phyloP scores from a whole-genome alignment of 2,113 vertebrate species.

The Galeopterus variegatus region DNA sequence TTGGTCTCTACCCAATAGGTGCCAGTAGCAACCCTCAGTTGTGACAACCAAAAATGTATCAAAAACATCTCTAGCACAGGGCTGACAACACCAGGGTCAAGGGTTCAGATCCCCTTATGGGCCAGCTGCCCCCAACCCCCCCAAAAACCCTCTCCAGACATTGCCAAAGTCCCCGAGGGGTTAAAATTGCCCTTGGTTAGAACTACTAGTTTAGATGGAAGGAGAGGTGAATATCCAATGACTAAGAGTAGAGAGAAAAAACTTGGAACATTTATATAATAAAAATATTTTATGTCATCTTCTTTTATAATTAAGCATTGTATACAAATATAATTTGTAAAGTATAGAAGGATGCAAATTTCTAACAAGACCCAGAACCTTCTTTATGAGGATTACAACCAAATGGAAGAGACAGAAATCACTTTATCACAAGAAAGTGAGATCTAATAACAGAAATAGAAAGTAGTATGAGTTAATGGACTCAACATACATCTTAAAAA shows the following conservation, averaged over 20 bases:
- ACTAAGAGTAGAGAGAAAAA: background rate
- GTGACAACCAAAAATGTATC: background rate
- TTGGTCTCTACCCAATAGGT: background rate
- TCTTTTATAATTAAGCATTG: background rate
- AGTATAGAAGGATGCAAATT: background rate
- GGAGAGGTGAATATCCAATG: background rate
- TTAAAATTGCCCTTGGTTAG: background rate
- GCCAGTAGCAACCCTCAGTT: background rate
- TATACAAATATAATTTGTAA: background rate
- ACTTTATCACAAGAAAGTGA: background rate
- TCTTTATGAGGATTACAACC: background rate
- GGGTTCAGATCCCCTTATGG: no score
- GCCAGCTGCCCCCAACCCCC: no score
- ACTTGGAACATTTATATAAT: background rate
- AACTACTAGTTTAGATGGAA: background rate
- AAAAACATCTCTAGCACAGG: background rate
- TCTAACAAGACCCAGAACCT: background rate
- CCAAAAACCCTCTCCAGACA: background rate
- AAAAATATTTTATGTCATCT: background rate
- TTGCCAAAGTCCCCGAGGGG: background rate
- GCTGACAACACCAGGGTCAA: no score
- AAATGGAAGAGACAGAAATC: background rate
- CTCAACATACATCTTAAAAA: conserved; percentile 1
- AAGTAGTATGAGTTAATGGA: background rate
- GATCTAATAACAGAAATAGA: background rate